Evolutionary conservation across 2,888 invertebrate species (phyloP).

Genomic region (Watsonalla binaria): DNA sequence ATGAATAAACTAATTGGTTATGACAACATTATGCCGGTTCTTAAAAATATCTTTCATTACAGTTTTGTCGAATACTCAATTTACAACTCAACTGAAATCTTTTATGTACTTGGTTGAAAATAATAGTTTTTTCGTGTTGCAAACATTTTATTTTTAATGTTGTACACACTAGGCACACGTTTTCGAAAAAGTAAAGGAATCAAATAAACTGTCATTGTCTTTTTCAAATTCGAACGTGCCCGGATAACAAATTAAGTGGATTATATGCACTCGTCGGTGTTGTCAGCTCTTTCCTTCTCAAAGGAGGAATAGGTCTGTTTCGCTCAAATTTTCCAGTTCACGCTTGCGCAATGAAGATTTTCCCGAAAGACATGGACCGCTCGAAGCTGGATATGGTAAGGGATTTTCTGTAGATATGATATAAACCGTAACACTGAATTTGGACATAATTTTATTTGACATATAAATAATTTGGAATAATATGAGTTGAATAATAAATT

Average conservation of each 20-base stretch:
- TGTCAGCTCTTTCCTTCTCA: constrained; percentile 36
- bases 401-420: constrained; percentile 19
- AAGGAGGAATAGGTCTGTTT: constrained; percentile 28
- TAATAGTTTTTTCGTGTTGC: too few relatives aligned
- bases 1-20: too few relatives aligned
- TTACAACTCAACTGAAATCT: too few relatives aligned
- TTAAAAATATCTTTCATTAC: too few relatives aligned
- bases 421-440: not conserved
- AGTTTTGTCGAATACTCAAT: too few relatives aligned
- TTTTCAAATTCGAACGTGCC: constrained; percentile 61
- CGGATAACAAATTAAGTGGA: constrained; percentile 58
- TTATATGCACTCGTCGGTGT: constrained; percentile 50
- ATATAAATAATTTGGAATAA: too few relatives aligned
- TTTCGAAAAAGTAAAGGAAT: not conserved
- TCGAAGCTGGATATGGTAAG: constrained; percentile 64
- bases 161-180: too few relatives aligned
- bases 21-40: too few relatives aligned
- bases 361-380: constrained; percentile 56
- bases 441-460: too few relatives aligned
- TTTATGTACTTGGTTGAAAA: too few relatives aligned
- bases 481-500: too few relatives aligned
- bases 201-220: constrained; percentile 12
- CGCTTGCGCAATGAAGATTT: constrained; percentile 62
- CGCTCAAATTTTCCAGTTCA: constrained; percentile 55
- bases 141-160: too few relatives aligned